Evolutionary conservation across 2,888 invertebrate genomes (phyloP).

Genomic region (Volucella inflata): DNA sequence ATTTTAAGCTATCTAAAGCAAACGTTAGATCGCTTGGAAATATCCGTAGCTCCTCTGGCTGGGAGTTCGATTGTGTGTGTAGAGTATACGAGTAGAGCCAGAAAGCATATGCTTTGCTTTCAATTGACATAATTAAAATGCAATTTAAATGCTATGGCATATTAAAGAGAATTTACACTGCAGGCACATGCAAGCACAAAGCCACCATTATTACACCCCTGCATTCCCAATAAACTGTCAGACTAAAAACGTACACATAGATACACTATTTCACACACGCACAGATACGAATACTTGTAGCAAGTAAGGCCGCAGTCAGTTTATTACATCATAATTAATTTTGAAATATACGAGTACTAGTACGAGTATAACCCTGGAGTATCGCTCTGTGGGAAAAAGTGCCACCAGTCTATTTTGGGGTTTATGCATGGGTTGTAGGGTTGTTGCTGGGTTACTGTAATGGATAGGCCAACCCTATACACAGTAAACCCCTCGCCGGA

Average conservation of each 20-base stretch:
- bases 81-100: not conserved
- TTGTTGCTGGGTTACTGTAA: constrained; percentile 12
- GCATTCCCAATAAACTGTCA: constrained; percentile 27
- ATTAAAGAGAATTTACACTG: constrained; percentile 63
- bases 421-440: constrained; percentile 30
- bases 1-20: constrained; percentile 41
- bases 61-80: not conserved
- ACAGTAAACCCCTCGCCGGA: not conserved
- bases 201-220: constrained; percentile 52
- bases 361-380: constrained; percentile 29
- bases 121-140: constrained; percentile 73
- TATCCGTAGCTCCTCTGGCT: constrained; percentile 25
- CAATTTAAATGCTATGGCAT: constrained; percentile 60
- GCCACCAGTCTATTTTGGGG: constrained; percentile 62
- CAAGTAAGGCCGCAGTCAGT: constrained; percentile 52
- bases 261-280: not conserved
- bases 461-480: constrained; percentile 24
- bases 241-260: constrained; percentile 36
- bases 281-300: not conserved
- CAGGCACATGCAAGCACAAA: constrained; percentile 51
- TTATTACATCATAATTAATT: constrained; percentile 75
- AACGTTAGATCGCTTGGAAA: constrained; percentile 51
- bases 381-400: constrained; percentile 67
- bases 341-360: constrained; percentile 62
- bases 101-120: constrained; percentile 58